Base-by-base conservation (phyloP, 2,113 vertebrate genomes). In the Sisor rabdophorus region DNA sequence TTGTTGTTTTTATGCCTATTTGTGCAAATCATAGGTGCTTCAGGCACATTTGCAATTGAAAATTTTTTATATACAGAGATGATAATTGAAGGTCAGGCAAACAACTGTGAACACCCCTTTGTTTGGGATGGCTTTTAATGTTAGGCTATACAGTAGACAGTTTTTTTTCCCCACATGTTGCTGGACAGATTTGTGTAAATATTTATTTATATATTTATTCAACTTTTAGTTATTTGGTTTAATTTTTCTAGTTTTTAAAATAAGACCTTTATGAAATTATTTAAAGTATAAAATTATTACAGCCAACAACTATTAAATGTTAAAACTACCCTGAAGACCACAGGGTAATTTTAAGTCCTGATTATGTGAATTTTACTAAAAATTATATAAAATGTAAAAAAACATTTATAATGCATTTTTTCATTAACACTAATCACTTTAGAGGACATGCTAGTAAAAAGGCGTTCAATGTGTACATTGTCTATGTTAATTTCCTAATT, bases 1-100 rank as follows among this genome's bases (percentile, higher is more conserved):
- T 79, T 83, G 74, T 81, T 79, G 52, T 60, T 77, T 72, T 67
- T 80, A 77, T 79, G 79, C 81, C 74, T 48, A 48, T 52, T 68
- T 68, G 64, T 68, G 44, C 22, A 50, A 50, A 68, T 50, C 65
- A 68, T 68, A 68, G 44, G 16, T 50, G 47, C 16, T 68, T 68
- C 44, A 50, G 5, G 24, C 16, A 69, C 17, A 69, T 10, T 69
- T 20, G 16, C 47, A 12, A 10, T 20, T 69, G 24, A 10, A 52
- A 40, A 65, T 65, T 40, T 17, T 50, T 68, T 68, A 22, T 11
- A 13, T 22, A 19, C 40, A 15, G n/a, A 67, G 48, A 67, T 19
- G 47, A 52, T 68, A 50, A 68, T 28, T 28, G 24, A 50, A 68
- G 20, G 65, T 6, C 24, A 28, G 36, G 24, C 24, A 20, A 50